These are phyloP conservation scores for Hipparchia semele DNA, from an alignment of 2,888 invertebrate genomes.

Conservation along the genomic window DNA sequence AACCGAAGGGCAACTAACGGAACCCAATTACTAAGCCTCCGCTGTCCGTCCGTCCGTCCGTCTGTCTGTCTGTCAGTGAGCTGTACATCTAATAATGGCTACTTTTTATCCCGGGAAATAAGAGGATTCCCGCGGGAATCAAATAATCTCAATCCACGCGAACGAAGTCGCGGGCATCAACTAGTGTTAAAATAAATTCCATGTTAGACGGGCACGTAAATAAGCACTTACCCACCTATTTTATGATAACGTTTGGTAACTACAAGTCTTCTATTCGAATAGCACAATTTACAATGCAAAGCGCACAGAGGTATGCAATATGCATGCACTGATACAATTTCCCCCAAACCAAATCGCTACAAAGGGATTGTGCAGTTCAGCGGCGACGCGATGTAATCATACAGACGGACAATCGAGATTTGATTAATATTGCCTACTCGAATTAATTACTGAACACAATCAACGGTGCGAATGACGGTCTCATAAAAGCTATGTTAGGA, in stretches of 20 bases:
- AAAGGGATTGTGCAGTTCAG: conserved; percentile 42
- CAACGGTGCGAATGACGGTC: conserved; percentile 1
- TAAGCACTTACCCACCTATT: neutral
- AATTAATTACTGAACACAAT: conserved; percentile 20
- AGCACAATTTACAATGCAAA: conserved; percentile 29
- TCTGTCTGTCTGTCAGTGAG: too few relatives aligned
- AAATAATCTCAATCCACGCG: too few relatives aligned
- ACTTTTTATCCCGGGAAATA: too few relatives aligned
- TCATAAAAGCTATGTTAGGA: neutral
- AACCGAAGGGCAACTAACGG: too few relatives aligned
- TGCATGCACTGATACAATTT: conserved; percentile 60
- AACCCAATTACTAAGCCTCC: too few relatives aligned
- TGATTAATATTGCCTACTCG: conserved; percentile 28
- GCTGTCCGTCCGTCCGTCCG: too few relatives aligned
- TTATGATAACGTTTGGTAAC: neutral
- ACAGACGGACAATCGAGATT: conserved; percentile 31
- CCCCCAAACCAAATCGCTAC: conserved; percentile 46
- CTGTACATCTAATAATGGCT: too few relatives aligned
- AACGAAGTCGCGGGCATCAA: too few relatives aligned
- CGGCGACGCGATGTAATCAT: conserved; percentile 29
- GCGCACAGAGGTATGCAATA: conserved; percentile 24
- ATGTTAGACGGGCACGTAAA: too few relatives aligned
- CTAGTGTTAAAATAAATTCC: too few relatives aligned
- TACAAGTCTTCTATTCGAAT: conserved; percentile 9
- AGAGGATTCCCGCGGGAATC: too few relatives aligned